Conservation (phyloP, 1,140 invertebrate species). For the Trachymyrmex cornetzi region DNA sequence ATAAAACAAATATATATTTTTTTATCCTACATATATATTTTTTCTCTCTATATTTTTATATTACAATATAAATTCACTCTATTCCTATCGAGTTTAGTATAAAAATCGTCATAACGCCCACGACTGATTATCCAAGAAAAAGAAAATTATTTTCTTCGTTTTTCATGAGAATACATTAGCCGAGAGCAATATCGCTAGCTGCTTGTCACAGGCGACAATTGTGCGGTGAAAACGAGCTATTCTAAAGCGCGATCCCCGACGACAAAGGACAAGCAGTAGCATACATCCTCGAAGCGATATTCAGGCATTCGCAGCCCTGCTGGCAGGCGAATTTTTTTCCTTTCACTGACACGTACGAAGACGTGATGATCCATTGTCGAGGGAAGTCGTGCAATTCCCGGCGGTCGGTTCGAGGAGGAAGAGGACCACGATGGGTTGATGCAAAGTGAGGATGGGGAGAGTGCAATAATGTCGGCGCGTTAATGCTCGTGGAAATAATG, state of each 20-base stretch:
- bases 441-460: not conserved
- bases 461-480: slow-evolving; percentile 71
- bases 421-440: not conserved
- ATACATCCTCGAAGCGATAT: slow-evolving; percentile 55
- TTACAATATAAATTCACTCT: not conserved
- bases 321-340: slow-evolving; percentile 32
- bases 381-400: slow-evolving; percentile 67
- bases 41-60: slow-evolving; percentile 4
- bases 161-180: slow-evolving; percentile 7
- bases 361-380: slow-evolving; percentile 64
- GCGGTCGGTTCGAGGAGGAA: slow-evolving; percentile 38
- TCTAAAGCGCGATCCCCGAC: slow-evolving; percentile 52
- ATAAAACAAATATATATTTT: not conserved
- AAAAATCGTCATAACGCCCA: not conserved
- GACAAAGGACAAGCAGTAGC: slow-evolving; percentile 52
- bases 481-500: slow-evolving; percentile 76
- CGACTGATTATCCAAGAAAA: slow-evolving; percentile 17
- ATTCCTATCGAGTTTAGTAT: not conserved
- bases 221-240: slow-evolving; percentile 48
- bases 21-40: not conserved
- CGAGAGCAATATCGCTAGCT: slow-evolving; percentile 36
- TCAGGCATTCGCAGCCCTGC: slow-evolving; percentile 17
- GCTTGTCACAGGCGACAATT: slow-evolving; percentile 40
- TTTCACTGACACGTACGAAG: slow-evolving; percentile 17
- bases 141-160: slow-evolving; percentile 24